Conservation (phyloP, 2,797 vertebrate species). For the Naso thynnoides region DNA sequence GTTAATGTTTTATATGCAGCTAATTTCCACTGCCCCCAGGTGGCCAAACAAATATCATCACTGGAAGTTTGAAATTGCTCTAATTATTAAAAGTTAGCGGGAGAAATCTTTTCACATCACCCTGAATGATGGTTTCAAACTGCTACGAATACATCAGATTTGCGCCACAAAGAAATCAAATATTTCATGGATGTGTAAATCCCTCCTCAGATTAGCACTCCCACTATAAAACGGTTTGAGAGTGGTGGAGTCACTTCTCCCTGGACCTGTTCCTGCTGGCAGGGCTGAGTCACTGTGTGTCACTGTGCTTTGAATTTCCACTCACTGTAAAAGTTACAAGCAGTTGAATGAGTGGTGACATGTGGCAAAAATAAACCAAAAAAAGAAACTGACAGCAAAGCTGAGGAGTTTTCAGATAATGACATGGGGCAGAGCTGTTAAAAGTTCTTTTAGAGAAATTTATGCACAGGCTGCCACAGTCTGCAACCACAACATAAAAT, state of each 20-base stretch:
- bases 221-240: constrained; percentile 27
- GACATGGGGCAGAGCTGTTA: constrained; percentile 15
- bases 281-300: constrained; percentile 43
- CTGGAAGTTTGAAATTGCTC: neutral
- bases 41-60: neutral
- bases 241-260: constrained; percentile 21
- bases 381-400: constrained; percentile 27
- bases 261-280: constrained; percentile 34
- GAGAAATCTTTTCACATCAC: constrained; percentile 1
- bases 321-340: constrained; percentile 48
- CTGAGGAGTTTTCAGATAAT: constrained; percentile 27
- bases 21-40: neutral
- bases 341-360: constrained; percentile 43
- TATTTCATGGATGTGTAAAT: constrained; percentile 43
- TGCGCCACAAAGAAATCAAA: constrained; percentile 18
- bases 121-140: constrained; percentile 4
- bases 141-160: constrained; percentile 4
- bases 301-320: constrained; percentile 55
- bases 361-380: constrained; percentile 28
- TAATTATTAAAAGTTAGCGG: neutral
- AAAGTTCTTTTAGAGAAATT: constrained; percentile 29
- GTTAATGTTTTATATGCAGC: neutral
- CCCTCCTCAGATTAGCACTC: constrained; percentile 43
- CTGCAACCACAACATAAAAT: constrained; percentile 30
- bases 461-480: constrained; percentile 33